Base-by-base conservation (phyloP, 2,888 invertebrate genomes). In the Epinotia bilunana region DNA sequence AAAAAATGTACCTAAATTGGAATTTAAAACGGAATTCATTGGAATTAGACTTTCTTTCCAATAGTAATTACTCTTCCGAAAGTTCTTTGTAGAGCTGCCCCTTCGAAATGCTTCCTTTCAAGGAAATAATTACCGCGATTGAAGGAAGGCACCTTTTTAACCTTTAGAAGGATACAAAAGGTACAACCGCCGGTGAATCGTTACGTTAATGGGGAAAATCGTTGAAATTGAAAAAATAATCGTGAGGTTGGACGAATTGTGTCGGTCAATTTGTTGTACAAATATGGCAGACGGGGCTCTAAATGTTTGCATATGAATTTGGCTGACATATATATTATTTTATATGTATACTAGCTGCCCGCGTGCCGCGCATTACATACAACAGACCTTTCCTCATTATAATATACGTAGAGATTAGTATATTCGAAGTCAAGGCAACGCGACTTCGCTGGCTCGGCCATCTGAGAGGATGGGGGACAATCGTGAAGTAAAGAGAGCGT, bases 91-190 rank as follows among this genome's bases (percentile, higher is more conserved):
- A 83, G 84, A 79, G 80, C 78, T 72, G 76, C 57, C 70, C 77
- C 75, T 77, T 78, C 79, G 79, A 82, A 85, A 85, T 83, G 83
- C 83, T 82, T 84, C 82, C 79, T 78, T 81, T 78, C 78, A 83
- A 83, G 86, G 87, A 89, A 88, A 88, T 86, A 88, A 89, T 90
- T 89, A 89, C 86, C 85, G 84, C 86, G 85, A 84, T 84, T 85
- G 85, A 84, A 84, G 83, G 84, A 81, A 86, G 84, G 83, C 80
- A 84, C 82, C 83, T 78, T 79, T 80, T 82, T 80, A 82, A 83
- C 83, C 83, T 82, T 83, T 81, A 53, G 6, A 77, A 80, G 80
- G 74, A 73, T 77, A 80, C 86, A 87, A 88, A 86, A 83, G 83
- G 79, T 82, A 86, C 83, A 84, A 81, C 77, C 77, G 77, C 80